Evolutionary conservation across 2,888 invertebrate species (phyloP).

Genomic region (Caenorhabditis afra): DNA sequence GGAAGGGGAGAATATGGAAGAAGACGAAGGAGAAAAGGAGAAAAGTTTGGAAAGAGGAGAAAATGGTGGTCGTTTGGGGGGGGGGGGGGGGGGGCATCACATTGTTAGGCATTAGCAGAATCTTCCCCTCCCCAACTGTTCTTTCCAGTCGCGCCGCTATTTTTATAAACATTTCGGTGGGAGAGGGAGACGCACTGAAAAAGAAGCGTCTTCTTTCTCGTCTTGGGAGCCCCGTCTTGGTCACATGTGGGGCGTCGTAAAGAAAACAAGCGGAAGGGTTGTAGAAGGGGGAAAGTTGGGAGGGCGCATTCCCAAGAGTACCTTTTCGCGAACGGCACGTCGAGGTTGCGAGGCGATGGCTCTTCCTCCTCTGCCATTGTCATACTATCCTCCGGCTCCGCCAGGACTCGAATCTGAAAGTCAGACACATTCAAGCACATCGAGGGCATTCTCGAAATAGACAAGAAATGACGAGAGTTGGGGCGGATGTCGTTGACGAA

Average conservation of each 20-base stretch:
- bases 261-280: too few species aligned
- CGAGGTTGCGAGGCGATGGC: constrained; percentile 28
- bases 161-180: constrained; percentile 8
- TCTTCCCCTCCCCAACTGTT: constrained; percentile 10
- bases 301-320: not conserved
- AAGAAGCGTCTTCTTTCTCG: not conserved
- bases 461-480: too few species aligned
- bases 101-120: constrained; percentile 12
- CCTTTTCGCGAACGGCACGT: constrained; percentile 55
- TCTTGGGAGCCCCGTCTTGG: not conserved
- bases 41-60: too few species aligned
- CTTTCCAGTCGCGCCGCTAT: not conserved
- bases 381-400: constrained; percentile 8
- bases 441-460: too few species aligned
- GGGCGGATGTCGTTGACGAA: too few species aligned
- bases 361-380: constrained; percentile 53
- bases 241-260: too few species aligned
- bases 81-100: not conserved
- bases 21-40: too few species aligned
- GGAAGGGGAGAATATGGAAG: too few species aligned
- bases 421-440: too few species aligned
- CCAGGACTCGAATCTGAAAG: too few species aligned
- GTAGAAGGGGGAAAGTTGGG: too few species aligned
- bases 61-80: too few species aligned
- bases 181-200: not conserved